Conservation (phyloP, 2,888 invertebrate species). For the Ennomos erosarius region DNA sequence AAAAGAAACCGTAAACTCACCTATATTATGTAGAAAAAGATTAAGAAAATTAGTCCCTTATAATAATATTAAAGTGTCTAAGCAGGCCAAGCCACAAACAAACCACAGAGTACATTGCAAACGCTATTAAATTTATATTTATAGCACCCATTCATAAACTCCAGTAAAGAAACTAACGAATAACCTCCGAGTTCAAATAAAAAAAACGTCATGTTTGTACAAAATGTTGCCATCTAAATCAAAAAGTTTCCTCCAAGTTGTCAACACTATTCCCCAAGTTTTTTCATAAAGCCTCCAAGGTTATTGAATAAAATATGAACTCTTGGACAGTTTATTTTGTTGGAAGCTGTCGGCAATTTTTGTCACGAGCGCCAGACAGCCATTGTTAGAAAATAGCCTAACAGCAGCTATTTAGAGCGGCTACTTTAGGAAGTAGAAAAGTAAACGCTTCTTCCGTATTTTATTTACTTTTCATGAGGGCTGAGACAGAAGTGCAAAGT, state of each 20-base stretch:
- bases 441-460: too few species aligned
- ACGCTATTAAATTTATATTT: background rate
- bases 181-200: conserved; percentile 3
- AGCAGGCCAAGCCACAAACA: too few species aligned
- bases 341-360: conserved; percentile 10
- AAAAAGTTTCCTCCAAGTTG: conserved; percentile 22
- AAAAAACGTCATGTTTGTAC: conserved; percentile 3
- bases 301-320: conserved; percentile 27
- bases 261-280: conserved; percentile 20
- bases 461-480: too few species aligned
- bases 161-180: conserved; percentile 1
- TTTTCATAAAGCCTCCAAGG: conserved; percentile 20
- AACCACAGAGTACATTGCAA: too few species aligned
- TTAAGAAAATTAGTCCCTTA: too few species aligned
- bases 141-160: background rate
- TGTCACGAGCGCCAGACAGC: conserved; percentile 1
- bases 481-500: too few species aligned
- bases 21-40: too few species aligned
- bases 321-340: conserved; percentile 17
- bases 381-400: too few species aligned
- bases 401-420: too few species aligned
- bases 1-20: too few species aligned
- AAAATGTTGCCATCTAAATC: conserved; percentile 27
- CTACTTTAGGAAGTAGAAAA: too few species aligned
- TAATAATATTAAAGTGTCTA: too few species aligned